Evolutionary conservation across 2,113 vertebrate species (phyloP).

Genomic region (Mirza zaza): DNA sequence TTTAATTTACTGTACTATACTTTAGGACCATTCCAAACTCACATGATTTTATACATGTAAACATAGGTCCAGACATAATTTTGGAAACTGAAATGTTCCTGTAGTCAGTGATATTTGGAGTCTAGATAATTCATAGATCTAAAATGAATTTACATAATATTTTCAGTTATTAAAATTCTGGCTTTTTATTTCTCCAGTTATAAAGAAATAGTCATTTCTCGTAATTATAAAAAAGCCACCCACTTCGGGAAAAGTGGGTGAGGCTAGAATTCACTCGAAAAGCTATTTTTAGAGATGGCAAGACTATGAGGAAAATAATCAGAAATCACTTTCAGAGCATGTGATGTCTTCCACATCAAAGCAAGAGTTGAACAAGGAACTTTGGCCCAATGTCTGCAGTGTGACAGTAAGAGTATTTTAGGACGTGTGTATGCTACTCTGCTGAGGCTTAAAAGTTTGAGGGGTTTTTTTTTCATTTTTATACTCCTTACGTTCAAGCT

Average conservation of each 20-base stretch:
- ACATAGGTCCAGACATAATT: background rate
- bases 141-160: conserved; percentile 10
- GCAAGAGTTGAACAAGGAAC: background rate
- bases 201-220: conserved; percentile 12
- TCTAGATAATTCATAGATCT: conserved; percentile 36
- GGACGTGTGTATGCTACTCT: background rate
- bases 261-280: conserved; percentile 1
- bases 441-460: background rate
- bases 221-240: background rate
- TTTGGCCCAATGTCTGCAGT: background rate
- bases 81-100: background rate
- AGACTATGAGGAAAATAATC: background rate
- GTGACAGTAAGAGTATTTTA: background rate
- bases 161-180: conserved; percentile 45
- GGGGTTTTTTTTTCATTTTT: background rate
- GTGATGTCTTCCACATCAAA: background rate
- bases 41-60: conserved; percentile 4
- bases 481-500: background rate
- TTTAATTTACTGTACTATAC: background rate
- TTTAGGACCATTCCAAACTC: background rate
- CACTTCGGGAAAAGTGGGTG: background rate
- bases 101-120: background rate
- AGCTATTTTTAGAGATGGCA: background rate
- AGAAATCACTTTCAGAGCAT: background rate
- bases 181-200: background rate